These are phyloP conservation scores for Melinaea marsaeus DNA, from an alignment of 2,888 invertebrate species.

Conservation along the genomic window DNA sequence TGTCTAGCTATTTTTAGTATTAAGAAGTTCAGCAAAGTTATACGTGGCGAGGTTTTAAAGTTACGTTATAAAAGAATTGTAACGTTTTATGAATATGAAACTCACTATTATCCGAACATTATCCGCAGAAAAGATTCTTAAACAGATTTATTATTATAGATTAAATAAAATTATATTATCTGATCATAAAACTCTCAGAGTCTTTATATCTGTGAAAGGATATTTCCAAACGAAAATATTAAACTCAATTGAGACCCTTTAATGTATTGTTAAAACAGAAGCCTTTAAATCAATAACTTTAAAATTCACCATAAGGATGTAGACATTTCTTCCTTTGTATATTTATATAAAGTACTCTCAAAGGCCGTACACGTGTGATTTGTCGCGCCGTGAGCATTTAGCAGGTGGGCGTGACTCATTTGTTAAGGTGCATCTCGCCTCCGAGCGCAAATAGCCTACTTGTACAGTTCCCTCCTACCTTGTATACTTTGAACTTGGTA, in stretches of 20 bases:
- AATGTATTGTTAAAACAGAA: not conserved
- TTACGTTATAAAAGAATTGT: constrained; percentile 67
- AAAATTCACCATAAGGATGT: not conserved
- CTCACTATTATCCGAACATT: constrained; percentile 24
- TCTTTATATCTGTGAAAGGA: not conserved
- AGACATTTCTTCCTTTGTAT: not conserved
- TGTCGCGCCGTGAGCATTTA: constrained; percentile 39
- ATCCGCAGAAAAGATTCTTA: constrained; percentile 21
- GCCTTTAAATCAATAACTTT: not conserved
- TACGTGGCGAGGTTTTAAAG: constrained; percentile 57
- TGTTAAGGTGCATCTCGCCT: constrained; percentile 58
- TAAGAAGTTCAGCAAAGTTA: not conserved
- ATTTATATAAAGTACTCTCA: constrained; percentile 1
- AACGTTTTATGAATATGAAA: constrained; percentile 56
- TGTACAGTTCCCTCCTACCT: constrained; percentile 42
- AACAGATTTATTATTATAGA: constrained; percentile 15
- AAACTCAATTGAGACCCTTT: not conserved
- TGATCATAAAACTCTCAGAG: not conserved
- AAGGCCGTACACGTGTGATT: constrained; percentile 37
- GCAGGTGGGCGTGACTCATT: constrained; percentile 42
- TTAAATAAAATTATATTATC: constrained; percentile 22
- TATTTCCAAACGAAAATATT: not conserved
- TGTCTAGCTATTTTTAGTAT: not conserved
- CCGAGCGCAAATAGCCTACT: constrained; percentile 56
- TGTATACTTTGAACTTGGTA: constrained; percentile 37